Conservation (phyloP, 2,797 vertebrate species). For the Sciaenops ocellatus region DNA sequence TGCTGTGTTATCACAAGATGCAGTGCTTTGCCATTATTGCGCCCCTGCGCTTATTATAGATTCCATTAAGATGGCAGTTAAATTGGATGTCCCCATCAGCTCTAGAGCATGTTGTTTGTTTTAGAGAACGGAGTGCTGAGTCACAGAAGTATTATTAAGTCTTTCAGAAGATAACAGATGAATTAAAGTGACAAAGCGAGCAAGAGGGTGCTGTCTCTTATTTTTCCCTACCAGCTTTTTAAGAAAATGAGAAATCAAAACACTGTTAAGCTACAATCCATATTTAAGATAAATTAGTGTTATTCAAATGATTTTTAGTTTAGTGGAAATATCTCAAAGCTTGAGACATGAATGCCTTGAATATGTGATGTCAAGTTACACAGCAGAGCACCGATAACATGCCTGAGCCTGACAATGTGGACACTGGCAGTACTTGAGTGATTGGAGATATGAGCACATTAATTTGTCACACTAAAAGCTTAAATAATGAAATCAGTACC, state of each 20-base stretch:
- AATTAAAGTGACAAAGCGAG: constrained; percentile 82
- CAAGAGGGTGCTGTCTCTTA: constrained; percentile 63
- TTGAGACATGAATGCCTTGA: constrained; percentile 46
- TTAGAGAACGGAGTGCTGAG: constrained; percentile 82
- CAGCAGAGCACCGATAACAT: constrained; percentile 33
- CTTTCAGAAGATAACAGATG: constrained; percentile 81
- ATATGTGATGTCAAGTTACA: constrained; percentile 44
- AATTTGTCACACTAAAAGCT: constrained; percentile 8
- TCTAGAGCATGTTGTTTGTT: constrained; percentile 85
- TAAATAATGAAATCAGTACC: background rate
- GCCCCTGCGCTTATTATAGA: constrained; percentile 87
- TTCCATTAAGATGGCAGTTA: constrained; percentile 90
- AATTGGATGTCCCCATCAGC: constrained; percentile 87
- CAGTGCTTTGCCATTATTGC: constrained; percentile 81
- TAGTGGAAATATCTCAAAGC: constrained; percentile 30
- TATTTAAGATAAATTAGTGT: constrained; percentile 54
- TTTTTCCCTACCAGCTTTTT: constrained; percentile 54
- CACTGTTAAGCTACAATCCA: constrained; percentile 48
- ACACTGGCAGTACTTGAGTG: constrained; percentile 13
- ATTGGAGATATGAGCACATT: constrained; percentile 1
- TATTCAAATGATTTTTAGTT: constrained; percentile 46
- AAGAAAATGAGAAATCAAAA: constrained; percentile 65
- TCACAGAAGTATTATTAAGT: constrained; percentile 85
- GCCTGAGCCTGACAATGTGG: constrained; percentile 11
- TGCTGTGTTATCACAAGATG: constrained; percentile 80